Base-by-base conservation (phyloP, 2,797 vertebrate genomes). In the Sebastes hubbsi region DNA sequence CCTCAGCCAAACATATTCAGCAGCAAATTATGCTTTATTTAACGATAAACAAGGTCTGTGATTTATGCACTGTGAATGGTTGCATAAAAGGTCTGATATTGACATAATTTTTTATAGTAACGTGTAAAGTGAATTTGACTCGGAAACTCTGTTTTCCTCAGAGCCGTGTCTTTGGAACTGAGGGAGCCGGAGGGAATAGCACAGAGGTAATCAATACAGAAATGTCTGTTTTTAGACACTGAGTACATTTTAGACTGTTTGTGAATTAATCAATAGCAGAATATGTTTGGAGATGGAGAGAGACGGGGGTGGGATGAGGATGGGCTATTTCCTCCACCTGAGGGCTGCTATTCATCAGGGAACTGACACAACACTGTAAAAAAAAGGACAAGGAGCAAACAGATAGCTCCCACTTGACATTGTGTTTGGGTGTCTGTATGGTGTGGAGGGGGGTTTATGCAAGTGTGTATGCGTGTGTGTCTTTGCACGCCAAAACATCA, bases 181-280 rank as follows among this genome's bases (percentile, higher is more conserved):
- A 80, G 25, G 64, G 58, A 62, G 72, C 71, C 78, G 29, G 61
- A 79, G 92, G 90, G 90, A 91, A 70, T 71, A 66, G 38, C 46
- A 32, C 59, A 5, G 82, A 83, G 59, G 11, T 82, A 88, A 94
- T 95, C 92, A 90, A 94, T 94, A 88, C 56, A 72, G 46, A 61
- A 76, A 82, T 69, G 89, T 86, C 85, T 92, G 88, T 83, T 91
- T 92, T 87, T 87, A 88, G 81, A 90, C 75, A 67, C 63, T 42
- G 64, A 79, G 85, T 88, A 58, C 63, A 78, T 90, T 90, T 83
- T 82, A 83, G 81, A 74, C 84, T 72, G 80, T 87, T 88, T 76
- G 77, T 75, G 81, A 88, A 88, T 85, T 72, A 89, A 94, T 94
- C 93, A 92, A 94, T 93, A 87, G 36, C 42, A 59, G 88, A 83